Evolutionary conservation across 2,113 vertebrate genomes (phyloP), one percentile per base, ranked within the genome.

Genomic region (Psammodynastes pulverulentus): DNA sequence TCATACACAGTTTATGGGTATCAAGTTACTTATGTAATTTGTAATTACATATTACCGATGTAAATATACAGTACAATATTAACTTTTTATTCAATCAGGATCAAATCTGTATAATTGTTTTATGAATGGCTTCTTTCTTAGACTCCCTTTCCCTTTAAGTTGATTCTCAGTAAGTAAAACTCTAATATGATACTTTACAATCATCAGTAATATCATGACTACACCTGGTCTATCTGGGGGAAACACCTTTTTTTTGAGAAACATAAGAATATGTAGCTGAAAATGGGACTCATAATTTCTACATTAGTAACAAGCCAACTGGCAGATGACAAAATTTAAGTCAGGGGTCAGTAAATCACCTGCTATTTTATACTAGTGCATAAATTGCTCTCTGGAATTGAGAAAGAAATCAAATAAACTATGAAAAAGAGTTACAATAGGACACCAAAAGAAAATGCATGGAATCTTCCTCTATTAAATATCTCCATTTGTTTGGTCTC

Each of bases 381-480:
- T 54, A 85, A 88, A 43, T 29, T 13, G 86, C 79, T 94, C 23
- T 92, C 67, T 26, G 49, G 88, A 24, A 89, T 86, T 87, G 51
- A 93, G 92, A 94, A 94, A 51, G 24, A 93, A 1, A 1, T 79
- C 88, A 92, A 45, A 85, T 9, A 84, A 94, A 39, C 0, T 26
- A 85, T 79, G n/a, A 24, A 21, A 46, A 79, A 86, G 92, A 91
- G 24, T 15, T 92, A 48, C 7, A 93, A 5, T 39, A 84, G 94
- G 90, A 49, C 4, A 87, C 23, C 2, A 7, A 43, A 94, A 46
- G 67, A 94, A 10, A 29, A 92, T 34, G 3, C 7, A 56, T 29
- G 90, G 4, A 2, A n/a, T 29, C 62, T 93, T 92, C 56, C 53
- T 93, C 34, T 91, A 29, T 15, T 17, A 92, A 84, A 90, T 0